Conservation (phyloP, 2,113 vertebrate species). For the Oceanodroma tethys region DNA sequence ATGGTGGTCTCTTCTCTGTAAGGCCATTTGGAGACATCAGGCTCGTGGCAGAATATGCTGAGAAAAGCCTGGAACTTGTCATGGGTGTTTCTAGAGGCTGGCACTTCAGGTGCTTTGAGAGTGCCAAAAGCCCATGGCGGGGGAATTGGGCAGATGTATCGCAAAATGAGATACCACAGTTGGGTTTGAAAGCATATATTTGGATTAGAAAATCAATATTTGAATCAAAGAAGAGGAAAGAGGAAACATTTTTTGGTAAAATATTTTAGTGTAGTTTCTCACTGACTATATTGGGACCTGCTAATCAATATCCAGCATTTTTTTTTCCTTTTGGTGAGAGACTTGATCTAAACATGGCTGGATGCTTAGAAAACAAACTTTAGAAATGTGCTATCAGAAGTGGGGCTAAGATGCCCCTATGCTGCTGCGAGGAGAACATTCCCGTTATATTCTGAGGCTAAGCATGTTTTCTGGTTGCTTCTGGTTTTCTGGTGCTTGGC, state of each 20-base stretch:
- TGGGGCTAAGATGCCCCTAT: not conserved
- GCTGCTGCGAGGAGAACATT: not conserved
- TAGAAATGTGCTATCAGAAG: not conserved
- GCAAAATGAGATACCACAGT: not conserved
- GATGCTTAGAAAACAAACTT: not conserved
- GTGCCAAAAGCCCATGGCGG: not conserved
- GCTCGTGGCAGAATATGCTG: not conserved
- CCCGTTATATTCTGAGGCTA: not conserved
- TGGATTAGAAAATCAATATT: not conserved
- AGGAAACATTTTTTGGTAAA: not conserved
- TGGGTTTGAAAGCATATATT: not conserved
- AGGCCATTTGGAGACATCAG: not conserved
- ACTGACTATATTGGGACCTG: not conserved
- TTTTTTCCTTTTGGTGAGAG: not conserved
- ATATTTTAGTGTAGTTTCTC: not conserved
- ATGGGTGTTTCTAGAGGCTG: not conserved
- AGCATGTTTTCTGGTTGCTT: not conserved
- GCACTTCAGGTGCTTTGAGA: not conserved
- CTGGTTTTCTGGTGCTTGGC: not conserved
- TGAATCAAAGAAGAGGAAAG: not conserved
- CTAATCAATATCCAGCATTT: not conserved
- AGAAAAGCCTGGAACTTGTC: not conserved
- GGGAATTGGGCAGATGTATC: not conserved
- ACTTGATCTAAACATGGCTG: not conserved
- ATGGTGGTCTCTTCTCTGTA: not conserved